A percentile compares a stretch with the other conserved stretches of the same genome.
phyloP scores from a whole-genome alignment of 1,140 invertebrate genomes.

The Hermetia illucens region DNA sequence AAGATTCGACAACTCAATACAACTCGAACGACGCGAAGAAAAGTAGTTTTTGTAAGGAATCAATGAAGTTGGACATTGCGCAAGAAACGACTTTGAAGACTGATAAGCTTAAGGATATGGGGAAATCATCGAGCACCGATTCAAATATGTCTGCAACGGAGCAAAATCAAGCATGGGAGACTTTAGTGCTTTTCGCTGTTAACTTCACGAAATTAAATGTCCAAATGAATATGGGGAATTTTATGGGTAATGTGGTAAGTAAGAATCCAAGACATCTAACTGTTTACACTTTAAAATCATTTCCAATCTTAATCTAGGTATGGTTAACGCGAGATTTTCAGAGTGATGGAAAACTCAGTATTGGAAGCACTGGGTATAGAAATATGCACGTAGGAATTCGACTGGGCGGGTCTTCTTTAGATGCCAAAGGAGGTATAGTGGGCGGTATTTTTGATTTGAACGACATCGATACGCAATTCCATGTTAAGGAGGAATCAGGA shows the following conservation, averaged over 20 bases:
- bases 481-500: constrained; percentile 78
- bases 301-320: constrained; percentile 7
- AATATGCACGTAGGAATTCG: constrained; percentile 83
- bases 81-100: constrained; percentile 38
- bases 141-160: constrained; percentile 24
- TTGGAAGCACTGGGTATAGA: constrained; percentile 87
- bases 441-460: constrained; percentile 86
- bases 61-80: too few species aligned
- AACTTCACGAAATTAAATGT: constrained; percentile 92
- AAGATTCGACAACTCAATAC: constrained; percentile 4
- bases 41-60: not conserved
- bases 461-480: constrained; percentile 75
- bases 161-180: constrained; percentile 67
- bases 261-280: not conserved
- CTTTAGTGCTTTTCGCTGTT: constrained; percentile 85
- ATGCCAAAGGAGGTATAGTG: constrained; percentile 92
- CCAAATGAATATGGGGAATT: constrained; percentile 98
- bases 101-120: constrained; percentile 38
- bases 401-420: constrained; percentile 76
- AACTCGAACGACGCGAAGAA: constrained; percentile 5
- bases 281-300: constrained; percentile 2
- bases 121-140: constrained; percentile 24
- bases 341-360: constrained; percentile 79
- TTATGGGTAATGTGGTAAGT: constrained; percentile 89
- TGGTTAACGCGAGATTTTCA: constrained; percentile 86